phyloP scores from a whole-genome alignment of 2,888 invertebrate species.

The Dinocampus coccinellae region DNA sequence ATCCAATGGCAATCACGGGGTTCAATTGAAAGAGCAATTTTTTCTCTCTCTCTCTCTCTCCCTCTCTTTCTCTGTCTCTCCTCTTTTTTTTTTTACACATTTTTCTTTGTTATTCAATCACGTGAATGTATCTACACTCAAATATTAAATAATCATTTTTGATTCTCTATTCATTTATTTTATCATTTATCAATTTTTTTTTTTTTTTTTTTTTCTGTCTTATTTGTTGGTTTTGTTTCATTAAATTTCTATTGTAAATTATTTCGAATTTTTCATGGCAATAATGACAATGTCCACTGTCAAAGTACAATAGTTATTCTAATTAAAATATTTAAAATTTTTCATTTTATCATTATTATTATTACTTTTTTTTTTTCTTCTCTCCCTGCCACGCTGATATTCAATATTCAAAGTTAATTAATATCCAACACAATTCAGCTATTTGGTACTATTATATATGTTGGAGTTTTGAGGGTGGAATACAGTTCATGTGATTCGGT shows the following conservation, averaged over 20 bases:
- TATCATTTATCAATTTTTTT: too few species aligned
- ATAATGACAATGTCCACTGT: too few species aligned
- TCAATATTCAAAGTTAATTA: slow-evolving; percentile 9
- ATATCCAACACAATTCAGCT: slow-evolving; percentile 19
- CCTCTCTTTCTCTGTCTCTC: too few species aligned
- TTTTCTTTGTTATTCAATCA: slow-evolving; percentile 3
- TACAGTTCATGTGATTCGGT: background rate
- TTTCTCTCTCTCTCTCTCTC: too few species aligned
- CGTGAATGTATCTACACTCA: background rate
- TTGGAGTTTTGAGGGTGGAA: background rate
- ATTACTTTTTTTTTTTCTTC: too few species aligned
- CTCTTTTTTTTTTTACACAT: too few species aligned
- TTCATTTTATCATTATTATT: background rate
- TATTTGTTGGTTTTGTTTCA: too few species aligned
- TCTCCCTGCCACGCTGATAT: too few species aligned
- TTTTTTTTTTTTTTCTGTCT: too few species aligned
- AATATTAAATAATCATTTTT: background rate
- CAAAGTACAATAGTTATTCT: background rate
- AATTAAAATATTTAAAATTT: background rate
- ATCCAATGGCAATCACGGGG: slow-evolving; percentile 17
- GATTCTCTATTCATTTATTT: too few species aligned
- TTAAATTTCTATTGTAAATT: background rate
- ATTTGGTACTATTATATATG: slow-evolving; percentile 26
- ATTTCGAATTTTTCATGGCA: background rate
- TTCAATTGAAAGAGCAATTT: slow-evolving; percentile 13